These are phyloP conservation scores for Chloroceryle amazona DNA, from an alignment of 2,797 vertebrate species.

Conservation along the genomic window DNA sequence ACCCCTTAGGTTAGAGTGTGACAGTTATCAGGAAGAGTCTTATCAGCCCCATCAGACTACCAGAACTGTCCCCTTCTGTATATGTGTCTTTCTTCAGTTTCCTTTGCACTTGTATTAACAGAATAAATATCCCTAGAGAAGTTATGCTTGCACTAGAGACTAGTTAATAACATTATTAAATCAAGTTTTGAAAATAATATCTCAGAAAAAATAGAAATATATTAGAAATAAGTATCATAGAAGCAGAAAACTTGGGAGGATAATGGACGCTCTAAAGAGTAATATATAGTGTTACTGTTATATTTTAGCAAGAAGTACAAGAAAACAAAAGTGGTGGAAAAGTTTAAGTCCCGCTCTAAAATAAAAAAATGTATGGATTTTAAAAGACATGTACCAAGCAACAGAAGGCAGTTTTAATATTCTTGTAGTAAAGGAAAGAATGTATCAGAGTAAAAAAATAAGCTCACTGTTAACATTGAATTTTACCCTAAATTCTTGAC, in stretches of 20 bases:
- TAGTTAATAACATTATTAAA: neutral
- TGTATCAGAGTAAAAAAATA: neutral
- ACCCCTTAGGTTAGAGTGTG: neutral
- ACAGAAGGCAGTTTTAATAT: neutral
- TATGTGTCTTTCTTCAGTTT: neutral
- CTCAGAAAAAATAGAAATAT: neutral
- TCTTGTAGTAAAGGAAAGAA: neutral
- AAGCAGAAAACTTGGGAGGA: neutral
- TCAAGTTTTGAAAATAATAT: neutral
- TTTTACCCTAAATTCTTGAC: neutral
- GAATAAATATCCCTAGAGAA: neutral
- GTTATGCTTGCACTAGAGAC: neutral
- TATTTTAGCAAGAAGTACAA: neutral
- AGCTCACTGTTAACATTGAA: neutral
- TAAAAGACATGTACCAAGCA: neutral
- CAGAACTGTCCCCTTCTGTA: neutral
- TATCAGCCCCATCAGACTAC: neutral
- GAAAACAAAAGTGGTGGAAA: neutral
- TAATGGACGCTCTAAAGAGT: neutral
- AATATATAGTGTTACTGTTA: neutral
- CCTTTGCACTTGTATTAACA: neutral
- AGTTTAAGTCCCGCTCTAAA: neutral
- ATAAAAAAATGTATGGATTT: neutral
- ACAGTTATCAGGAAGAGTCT: neutral
- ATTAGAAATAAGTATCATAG: neutral